These are phyloP conservation scores for Acleris cristana DNA, from an alignment of 2,888 invertebrate genomes.

Conservation along the genomic window DNA sequence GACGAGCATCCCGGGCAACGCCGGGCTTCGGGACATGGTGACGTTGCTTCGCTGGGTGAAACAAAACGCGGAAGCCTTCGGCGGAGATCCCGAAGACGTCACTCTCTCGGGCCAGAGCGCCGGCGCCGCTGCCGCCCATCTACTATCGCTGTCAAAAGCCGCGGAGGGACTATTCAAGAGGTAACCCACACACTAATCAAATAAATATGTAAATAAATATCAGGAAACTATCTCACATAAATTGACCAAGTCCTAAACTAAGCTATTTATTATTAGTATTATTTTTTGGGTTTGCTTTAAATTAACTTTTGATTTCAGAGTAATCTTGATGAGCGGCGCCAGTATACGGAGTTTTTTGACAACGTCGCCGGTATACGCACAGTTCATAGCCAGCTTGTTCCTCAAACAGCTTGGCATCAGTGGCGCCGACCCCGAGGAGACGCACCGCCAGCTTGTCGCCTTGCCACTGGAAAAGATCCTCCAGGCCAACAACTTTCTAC, in stretches of 20 bases:
- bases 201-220: too few relatives aligned
- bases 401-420: constrained; percentile 73
- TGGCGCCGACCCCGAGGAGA: constrained; percentile 56
- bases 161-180: constrained; percentile 65
- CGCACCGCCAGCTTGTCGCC: constrained; percentile 58
- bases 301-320: constrained; percentile 54
- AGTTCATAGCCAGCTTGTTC: constrained; percentile 52
- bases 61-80: constrained; percentile 64
- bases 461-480: constrained; percentile 60
- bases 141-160: constrained; percentile 63
- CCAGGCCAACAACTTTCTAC: constrained; percentile 55
- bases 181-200: constrained; percentile 44
- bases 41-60: constrained; percentile 73
- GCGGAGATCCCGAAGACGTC: constrained; percentile 69
- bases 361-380: constrained; percentile 58
- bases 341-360: constrained; percentile 60
- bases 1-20: constrained; percentile 70
- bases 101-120: constrained; percentile 77
- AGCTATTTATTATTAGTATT: background rate
- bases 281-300: background rate
- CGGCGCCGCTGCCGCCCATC: constrained; percentile 63
- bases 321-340: constrained; percentile 68
- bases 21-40: constrained; percentile 72
- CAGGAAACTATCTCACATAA: too few relatives aligned
- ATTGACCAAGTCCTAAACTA: too few relatives aligned